Base-by-base conservation (phyloP, 1,140 invertebrate species). In the Neocloeon triangulifer region DNA sequence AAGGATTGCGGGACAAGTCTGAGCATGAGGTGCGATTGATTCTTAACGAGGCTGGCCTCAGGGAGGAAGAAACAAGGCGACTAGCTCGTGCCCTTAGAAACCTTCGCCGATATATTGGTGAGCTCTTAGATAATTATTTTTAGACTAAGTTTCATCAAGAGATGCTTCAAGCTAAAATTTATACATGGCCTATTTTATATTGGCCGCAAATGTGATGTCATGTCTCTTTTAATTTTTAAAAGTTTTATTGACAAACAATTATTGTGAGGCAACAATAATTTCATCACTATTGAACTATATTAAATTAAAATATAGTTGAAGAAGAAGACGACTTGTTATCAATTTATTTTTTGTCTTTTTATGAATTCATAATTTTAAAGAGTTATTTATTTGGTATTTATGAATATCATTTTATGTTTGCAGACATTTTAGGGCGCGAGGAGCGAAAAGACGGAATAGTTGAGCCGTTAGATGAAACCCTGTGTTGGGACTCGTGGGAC, bases 401-500 rank as follows among this genome's bases (percentile, higher is more conserved):
- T 30, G 2, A 20, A 16, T 30, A 7, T 27, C 14, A 21, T 18
- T 34, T 38, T 35, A 16, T 36, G 16, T 35, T 39, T 37, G 26
- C 42, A 73, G 72, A 74, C 45, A 61, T 65, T 25, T 53, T 74
- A 19, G 43, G 62, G 30, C 56, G 58, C 38, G 63, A 65, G 32
- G 43, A 14, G 33, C 34, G 30, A 12, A n/a, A n/a, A n/a, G n/a
- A n/a, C n/a, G n/a, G n/a, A n/a, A n/a, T n/a, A n/a, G 40, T 43
- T 37, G 69, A 73, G 22, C 32, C 26, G 58, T 49, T 30, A 42
- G 66, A 73, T 35, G 56, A 64, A 43, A 61, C 69, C 38, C 59
- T 94, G 34, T 85, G 82, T 51, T 92, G 88, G 88, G 84, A 88
- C 52, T 88, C 82, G 1, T 91, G 82, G 82, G 80, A 89, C 49